phyloP scores from a whole-genome alignment of 2,888 invertebrate genomes.

The Phlogophora meticulosa region DNA sequence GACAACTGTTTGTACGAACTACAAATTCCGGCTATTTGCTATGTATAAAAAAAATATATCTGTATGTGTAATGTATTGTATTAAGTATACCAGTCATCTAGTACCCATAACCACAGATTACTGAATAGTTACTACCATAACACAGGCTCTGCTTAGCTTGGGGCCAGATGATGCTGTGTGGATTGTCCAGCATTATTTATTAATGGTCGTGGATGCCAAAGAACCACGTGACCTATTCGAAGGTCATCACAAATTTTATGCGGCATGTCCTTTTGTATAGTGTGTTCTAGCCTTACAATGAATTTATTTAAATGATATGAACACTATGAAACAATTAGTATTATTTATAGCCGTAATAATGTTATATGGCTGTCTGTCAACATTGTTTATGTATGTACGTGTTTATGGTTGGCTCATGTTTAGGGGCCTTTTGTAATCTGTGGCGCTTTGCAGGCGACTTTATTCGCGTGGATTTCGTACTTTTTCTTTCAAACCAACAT shows the following conservation, averaged over 20 bases:
- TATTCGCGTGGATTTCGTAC: background rate
- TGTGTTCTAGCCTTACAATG: slow-evolving; percentile 20
- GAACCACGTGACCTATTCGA: slow-evolving; percentile 12
- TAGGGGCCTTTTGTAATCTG: background rate
- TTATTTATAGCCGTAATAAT: background rate
- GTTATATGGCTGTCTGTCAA: slow-evolving; percentile 26
- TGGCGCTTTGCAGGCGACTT: background rate
- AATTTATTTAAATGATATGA: slow-evolving; percentile 29
- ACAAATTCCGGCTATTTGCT: no score
- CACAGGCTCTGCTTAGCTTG: no score
- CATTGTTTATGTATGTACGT: slow-evolving; percentile 20
- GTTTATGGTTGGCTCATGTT: background rate
- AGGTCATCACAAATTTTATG: slow-evolving; percentile 14
- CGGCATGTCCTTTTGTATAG: slow-evolving; percentile 12
- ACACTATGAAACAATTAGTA: background rate
- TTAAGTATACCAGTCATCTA: no score
- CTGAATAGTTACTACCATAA: no score
- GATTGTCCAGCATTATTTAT: no score
- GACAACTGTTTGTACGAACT: no score
- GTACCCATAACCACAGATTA: no score
- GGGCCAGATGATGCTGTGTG: no score
- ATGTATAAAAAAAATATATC: no score
- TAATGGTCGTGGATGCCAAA: no score
- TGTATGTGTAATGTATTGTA: no score
- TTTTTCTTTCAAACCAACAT: background rate